A percentile compares a stretch with the other conserved stretches of the same genome.
Evolutionary conservation across 2,797 vertebrate species (phyloP).

Genomic region (Borostomias antarcticus): DNA sequence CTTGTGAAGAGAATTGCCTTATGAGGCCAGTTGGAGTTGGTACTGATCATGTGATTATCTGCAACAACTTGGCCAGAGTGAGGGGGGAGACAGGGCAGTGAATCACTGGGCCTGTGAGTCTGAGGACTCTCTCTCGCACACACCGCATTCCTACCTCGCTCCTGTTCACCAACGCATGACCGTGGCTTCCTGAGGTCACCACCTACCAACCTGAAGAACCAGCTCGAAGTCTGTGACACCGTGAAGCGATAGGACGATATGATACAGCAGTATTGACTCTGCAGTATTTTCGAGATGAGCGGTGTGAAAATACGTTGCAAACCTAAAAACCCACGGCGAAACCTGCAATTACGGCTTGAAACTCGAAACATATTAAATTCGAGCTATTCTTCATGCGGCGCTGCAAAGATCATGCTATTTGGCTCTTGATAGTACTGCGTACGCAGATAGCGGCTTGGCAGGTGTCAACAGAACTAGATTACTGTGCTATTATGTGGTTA

Average conservation of each 20-base stretch:
- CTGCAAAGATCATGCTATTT: background rate
- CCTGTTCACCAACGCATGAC: background rate
- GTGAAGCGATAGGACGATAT: background rate
- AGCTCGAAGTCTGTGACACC: background rate
- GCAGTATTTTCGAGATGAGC: too few species aligned
- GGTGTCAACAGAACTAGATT: constrained; percentile 44
- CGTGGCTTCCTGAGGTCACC: background rate
- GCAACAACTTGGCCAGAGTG: too few species aligned
- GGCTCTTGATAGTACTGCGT: background rate
- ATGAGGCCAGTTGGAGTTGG: background rate
- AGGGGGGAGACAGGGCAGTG: background rate
- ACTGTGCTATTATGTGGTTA: constrained; percentile 49
- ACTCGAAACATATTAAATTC: background rate
- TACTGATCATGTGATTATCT: background rate
- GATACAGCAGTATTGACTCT: background rate
- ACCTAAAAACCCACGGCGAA: background rate
- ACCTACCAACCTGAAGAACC: background rate
- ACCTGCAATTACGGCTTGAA: constrained; percentile 1
- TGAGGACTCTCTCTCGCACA: background rate
- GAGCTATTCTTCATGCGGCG: background rate
- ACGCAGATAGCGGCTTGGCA: constrained; percentile 33
- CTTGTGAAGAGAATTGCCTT: background rate
- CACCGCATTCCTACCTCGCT: background rate
- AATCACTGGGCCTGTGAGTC: background rate
- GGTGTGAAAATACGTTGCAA: too few species aligned